Evolutionary conservation across 2,113 vertebrate genomes (phyloP), one percentile per base, ranked within the genome.

Genomic region (Grantiella picta): DNA sequence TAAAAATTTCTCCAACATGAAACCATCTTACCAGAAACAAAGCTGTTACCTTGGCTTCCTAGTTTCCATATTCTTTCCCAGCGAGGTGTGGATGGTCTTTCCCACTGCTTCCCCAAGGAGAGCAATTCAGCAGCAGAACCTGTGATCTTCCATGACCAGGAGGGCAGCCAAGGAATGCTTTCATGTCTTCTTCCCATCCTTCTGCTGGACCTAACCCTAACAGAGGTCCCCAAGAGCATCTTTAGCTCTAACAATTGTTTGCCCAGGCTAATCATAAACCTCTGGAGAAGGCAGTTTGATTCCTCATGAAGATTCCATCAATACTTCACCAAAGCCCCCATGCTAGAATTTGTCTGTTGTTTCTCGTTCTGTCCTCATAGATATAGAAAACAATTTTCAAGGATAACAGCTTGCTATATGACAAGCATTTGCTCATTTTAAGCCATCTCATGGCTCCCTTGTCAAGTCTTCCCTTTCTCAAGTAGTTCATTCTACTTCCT

Each of bases 381-480:
- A 71, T 31, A 7, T 0, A 21, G 56, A 84, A 81, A 91, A 47
- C 61, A 69, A 24, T 69, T 53, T 79, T 88, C 53, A 64, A 80
- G 65, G 63, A 45, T 65, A 88, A 65, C 75, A 72, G 75, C 66
- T 80, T 82, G 44, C 52, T 90, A 83, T 78, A 77, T 63, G 83
- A 78, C 64, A 86, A 77, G 45, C 29, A 38, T 89, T 95, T 92
- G 65, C 72, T 89, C 89, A 44, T 90, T 93, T 83, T 40, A 54
- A 89, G 86, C 59, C 20, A 11, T 86, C 45, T 60, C 79, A 70
- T 49, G 57, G 40, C 75, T 94, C 86, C 94, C 83, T 73, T 77
- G 54, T 45, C 0, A 20, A 75, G n/a, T 54, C 38, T 85, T 89
- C 61, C 24, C 29, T 93, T 86, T 95, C 81, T 44, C 1, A 0